phyloP scores from a whole-genome alignment of 2,797 vertebrate genomes.

The Sphaeramia orbicularis region DNA sequence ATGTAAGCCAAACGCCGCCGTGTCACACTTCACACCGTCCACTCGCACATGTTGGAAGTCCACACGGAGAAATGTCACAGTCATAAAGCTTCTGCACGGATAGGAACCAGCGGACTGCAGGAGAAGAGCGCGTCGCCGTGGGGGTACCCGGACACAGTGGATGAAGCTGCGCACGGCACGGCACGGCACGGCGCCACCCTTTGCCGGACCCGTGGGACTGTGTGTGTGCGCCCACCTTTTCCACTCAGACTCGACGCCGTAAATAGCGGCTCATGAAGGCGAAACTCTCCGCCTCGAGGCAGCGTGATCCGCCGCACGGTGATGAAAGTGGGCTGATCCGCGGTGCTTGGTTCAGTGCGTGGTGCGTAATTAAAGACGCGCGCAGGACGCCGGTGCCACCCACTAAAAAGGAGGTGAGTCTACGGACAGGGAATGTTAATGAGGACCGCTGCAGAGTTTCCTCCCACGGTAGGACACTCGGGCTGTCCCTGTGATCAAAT shows the following conservation, averaged over 20 bases:
- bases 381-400: conserved; percentile 74
- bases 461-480: conserved; percentile 47
- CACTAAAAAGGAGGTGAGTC: conserved; percentile 61
- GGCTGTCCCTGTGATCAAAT: conserved; percentile 41
- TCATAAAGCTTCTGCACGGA: conserved; percentile 36
- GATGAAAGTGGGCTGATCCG: conserved; percentile 36
- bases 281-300: conserved; percentile 26
- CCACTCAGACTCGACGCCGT: conserved; percentile 15
- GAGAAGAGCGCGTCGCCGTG: conserved; percentile 39
- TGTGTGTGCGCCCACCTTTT: conserved; percentile 43
- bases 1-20: conserved; percentile 54
- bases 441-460: conserved; percentile 80
- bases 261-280: conserved; percentile 26
- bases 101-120: conserved; percentile 16
- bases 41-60: conserved; percentile 77
- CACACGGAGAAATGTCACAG: conserved; percentile 60
- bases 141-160: conserved; percentile 44
- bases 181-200: conserved; percentile 71
- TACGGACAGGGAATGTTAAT: conserved; percentile 85
- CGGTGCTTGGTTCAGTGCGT: conserved; percentile 35
- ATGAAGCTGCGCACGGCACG: conserved; percentile 60
- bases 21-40: conserved; percentile 73
- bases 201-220: conserved; percentile 51
- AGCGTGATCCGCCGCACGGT: conserved; percentile 30
- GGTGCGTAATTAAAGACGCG: conserved; percentile 71